A percentile compares a stretch with the other conserved stretches of the same genome.
Evolutionary conservation across 2,888 invertebrate species (phyloP).

Genomic region (Hyppa rectilinea): DNA sequence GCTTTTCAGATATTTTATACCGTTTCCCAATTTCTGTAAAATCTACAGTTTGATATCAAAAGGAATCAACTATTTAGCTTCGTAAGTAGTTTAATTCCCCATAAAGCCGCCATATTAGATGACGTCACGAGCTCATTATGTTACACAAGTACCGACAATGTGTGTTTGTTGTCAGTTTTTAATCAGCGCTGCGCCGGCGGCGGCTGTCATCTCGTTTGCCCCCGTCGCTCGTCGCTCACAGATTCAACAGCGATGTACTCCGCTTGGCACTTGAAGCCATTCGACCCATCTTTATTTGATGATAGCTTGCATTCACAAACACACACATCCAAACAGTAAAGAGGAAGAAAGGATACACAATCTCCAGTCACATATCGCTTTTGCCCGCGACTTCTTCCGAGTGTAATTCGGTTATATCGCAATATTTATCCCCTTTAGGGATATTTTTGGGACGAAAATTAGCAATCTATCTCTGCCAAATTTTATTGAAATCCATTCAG

Average conservation of each 20-base stretch:
- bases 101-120: conserved; percentile 2
- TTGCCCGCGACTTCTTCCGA: no score
- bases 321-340: no score
- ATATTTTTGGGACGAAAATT: no score
- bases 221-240: conserved; percentile 45
- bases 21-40: background rate
- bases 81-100: background rate
- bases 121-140: conserved; percentile 45
- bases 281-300: background rate
- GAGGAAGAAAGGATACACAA: no score
- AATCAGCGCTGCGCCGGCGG: conserved; percentile 45
- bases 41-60: background rate
- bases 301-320: background rate
- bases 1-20: background rate
- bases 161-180: conserved; percentile 55
- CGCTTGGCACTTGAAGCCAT: conserved; percentile 20
- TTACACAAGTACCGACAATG: conserved; percentile 27
- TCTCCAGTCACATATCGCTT: no score
- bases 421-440: no score
- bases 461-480: no score
- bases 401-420: no score
- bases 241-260: conserved; percentile 37
- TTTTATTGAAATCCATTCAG: no score
- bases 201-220: conserved; percentile 67
- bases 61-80: background rate